A percentile compares a stretch with the other conserved stretches of the same genome.
Conservation (phyloP, 2,113 vertebrate genomes). For the Cochlearius cochlearius region DNA sequence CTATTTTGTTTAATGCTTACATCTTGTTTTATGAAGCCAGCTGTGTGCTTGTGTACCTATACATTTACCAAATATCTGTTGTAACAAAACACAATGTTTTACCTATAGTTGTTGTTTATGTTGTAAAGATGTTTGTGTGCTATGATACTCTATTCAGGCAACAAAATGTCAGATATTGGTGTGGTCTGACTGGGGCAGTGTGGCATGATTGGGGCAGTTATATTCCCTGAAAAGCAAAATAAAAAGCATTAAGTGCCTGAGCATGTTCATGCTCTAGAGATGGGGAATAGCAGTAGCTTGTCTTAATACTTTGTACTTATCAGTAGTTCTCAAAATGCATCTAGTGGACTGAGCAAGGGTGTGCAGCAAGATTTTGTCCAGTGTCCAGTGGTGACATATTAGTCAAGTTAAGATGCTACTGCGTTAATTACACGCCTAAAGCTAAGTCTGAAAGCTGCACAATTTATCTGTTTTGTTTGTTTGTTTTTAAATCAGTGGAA, state of each 20-base stretch:
- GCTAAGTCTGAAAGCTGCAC: not conserved
- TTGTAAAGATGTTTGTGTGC: not conserved
- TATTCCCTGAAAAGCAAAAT: not conserved
- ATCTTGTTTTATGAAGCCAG: not conserved
- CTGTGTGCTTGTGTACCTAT: not conserved
- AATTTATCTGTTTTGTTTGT: not conserved
- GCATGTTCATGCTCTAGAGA: not conserved
- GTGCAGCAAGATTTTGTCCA: not conserved
- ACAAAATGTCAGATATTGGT: not conserved
- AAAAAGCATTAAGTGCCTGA: not conserved
- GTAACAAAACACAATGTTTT: not conserved
- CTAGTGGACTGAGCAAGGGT: not conserved
- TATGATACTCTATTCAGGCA: not conserved
- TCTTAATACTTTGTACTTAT: not conserved
- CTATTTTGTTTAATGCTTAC: not conserved
- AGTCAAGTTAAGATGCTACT: not conserved
- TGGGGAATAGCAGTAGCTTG: not conserved
- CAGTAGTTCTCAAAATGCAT: not conserved
- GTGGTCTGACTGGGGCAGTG: not conserved
- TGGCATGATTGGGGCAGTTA: not conserved
- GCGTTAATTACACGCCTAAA: not conserved
- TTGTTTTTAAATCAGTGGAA: not conserved
- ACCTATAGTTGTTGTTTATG: not conserved
- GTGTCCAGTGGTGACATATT: accelerated
- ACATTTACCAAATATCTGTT: not conserved